These are phyloP conservation scores for Channa striata DNA, from an alignment of 2,797 vertebrate genomes.

Conservation along the genomic window DNA sequence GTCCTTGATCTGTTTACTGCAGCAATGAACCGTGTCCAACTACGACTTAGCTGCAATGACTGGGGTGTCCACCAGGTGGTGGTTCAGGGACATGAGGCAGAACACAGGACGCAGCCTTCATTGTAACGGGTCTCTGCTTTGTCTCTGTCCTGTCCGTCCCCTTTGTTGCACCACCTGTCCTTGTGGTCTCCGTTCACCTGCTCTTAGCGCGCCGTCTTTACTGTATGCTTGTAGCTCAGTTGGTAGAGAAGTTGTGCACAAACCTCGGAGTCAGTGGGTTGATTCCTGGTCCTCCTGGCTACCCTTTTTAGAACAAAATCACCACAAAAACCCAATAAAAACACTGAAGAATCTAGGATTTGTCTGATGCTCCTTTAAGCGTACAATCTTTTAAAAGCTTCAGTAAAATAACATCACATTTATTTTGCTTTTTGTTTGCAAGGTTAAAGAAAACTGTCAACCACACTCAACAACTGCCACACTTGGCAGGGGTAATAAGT, in stretches of 20 bases:
- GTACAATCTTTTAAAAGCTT: no score
- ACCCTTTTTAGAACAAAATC: background rate
- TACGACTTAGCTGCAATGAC: slow-evolving; percentile 21
- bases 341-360: no score
- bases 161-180: slow-evolving; percentile 9
- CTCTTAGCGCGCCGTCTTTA: background rate
- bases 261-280: no score
- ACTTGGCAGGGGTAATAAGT: background rate
- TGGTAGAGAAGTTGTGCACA: no score
- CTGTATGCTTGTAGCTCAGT: no score
- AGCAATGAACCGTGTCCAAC: background rate
- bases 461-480: no score
- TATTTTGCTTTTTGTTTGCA: no score
- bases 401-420: background rate
- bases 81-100: background rate
- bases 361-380: no score
- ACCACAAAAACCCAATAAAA: background rate
- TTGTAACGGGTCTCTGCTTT: background rate
- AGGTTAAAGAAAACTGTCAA: no score
- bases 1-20: no score
- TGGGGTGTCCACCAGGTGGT: slow-evolving; percentile 5
- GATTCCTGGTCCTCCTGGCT: no score
- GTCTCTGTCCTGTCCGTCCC: slow-evolving; percentile 1
- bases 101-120: slow-evolving; percentile 12
- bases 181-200: background rate